Percentiles rank a stretch among this genome's conserved stretches.
Evolutionary conservation across 2,797 vertebrate genomes (phyloP).

Genomic region (Amphiprion clarkii): DNA sequence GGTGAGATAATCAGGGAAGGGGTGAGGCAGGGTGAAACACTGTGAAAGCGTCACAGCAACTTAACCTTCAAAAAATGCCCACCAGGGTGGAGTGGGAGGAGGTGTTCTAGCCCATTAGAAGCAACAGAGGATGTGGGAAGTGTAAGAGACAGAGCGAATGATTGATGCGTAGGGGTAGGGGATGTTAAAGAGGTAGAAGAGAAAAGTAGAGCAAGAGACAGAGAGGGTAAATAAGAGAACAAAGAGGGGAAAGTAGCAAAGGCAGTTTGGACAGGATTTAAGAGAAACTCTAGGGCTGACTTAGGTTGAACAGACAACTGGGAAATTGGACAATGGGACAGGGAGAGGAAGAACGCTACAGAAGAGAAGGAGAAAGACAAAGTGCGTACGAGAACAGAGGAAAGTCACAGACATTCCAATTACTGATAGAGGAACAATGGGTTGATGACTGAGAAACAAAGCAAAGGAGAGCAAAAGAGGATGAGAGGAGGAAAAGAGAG

Average conservation of each 20-base stretch:
- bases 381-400: conserved; percentile 60
- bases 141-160: conserved; percentile 33
- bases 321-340: conserved; percentile 70
- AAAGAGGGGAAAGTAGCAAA: conserved; percentile 43
- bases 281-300: conserved; percentile 66
- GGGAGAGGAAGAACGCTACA: conserved; percentile 33
- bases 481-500: conserved; percentile 51
- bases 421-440: conserved; percentile 67
- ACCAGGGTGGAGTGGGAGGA: conserved; percentile 63
- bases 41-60: conserved; percentile 74
- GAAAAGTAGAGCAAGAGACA: conserved; percentile 43
- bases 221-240: conserved; percentile 54
- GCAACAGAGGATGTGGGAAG: conserved; percentile 23
- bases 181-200: conserved; percentile 55
- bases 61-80: conserved; percentile 81
- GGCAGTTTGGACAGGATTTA: conserved; percentile 62
- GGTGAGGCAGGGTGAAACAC: conserved; percentile 35
- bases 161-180: conserved; percentile 60
- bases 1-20: conserved; percentile 42
- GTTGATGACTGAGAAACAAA: conserved; percentile 67
- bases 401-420: conserved; percentile 77
- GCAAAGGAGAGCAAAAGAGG: conserved; percentile 49
- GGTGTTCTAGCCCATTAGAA: conserved; percentile 59
- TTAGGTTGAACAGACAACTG: conserved; percentile 72
- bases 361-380: conserved; percentile 42